Evolutionary conservation across 2,797 vertebrate species (phyloP).

Genomic region (Heteromormyrus szaboi): DNA sequence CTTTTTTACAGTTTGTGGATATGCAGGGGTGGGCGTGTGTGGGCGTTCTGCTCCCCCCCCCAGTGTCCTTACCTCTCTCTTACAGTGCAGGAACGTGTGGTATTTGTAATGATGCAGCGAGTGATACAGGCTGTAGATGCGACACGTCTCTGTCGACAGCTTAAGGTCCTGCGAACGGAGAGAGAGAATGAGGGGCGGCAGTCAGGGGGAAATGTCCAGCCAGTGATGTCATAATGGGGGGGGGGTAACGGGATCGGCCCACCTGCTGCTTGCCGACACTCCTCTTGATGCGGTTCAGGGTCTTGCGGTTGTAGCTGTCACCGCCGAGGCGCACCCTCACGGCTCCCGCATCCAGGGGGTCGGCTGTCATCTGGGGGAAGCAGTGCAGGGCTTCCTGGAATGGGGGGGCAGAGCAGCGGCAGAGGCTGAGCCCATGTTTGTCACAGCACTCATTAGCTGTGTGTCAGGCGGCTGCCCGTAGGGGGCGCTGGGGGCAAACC

Average conservation of each 20-base stretch:
- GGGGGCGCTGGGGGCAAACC: constrained; percentile 45
- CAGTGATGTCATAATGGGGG: neutral
- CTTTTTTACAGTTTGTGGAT: neutral
- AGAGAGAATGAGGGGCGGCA: neutral
- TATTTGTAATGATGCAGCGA: constrained; percentile 90
- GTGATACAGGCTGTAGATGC: constrained; percentile 81
- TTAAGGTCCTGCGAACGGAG: constrained; percentile 68
- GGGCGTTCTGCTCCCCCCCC: too few relatives aligned
- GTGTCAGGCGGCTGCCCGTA: neutral
- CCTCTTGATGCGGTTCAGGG: constrained; percentile 76
- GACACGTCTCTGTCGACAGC: constrained; percentile 74
- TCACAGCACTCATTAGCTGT: neutral
- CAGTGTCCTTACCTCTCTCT: constrained; percentile 70
- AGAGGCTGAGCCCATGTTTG: neutral
- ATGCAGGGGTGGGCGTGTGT: neutral
- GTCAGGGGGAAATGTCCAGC: neutral
- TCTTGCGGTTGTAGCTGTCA: constrained; percentile 82
- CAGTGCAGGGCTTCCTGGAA: constrained; percentile 73
- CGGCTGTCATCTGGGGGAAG: constrained; percentile 76
- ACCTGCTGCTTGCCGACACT: constrained; percentile 76
- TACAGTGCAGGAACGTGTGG: constrained; percentile 87
- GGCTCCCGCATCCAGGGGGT: constrained; percentile 62
- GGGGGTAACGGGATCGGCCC: neutral
- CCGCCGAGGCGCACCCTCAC: constrained; percentile 70
- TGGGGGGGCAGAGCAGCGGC: neutral